Evolutionary conservation across 2,888 invertebrate species (phyloP).

Genomic region (Synanthedon vespiformis): DNA sequence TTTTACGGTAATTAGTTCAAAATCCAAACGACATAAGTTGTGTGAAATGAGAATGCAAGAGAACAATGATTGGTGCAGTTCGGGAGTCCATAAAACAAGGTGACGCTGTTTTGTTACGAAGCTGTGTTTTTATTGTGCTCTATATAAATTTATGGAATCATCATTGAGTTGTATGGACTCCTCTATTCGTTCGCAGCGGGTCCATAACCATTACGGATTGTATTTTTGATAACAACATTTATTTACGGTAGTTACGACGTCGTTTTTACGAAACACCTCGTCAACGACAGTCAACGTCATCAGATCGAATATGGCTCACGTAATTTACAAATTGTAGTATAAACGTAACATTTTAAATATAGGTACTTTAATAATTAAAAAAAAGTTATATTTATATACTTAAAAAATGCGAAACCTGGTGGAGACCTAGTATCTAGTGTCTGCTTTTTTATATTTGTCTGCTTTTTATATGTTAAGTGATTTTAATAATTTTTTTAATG

Average conservation of each 20-base stretch:
- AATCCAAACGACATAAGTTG: slow-evolving; percentile 12
- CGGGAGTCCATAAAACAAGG: slow-evolving; percentile 51
- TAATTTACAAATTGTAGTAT: too few species aligned
- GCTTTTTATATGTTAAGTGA: too few species aligned
- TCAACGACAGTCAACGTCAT: too few species aligned
- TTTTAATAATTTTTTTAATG: too few species aligned
- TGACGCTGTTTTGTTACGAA: slow-evolving; percentile 61
- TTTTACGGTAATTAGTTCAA: slow-evolving; percentile 11
- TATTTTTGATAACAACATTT: slow-evolving; percentile 51
- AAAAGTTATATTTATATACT: too few species aligned
- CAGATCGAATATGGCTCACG: too few species aligned
- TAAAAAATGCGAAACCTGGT: too few species aligned
- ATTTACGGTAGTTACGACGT: slow-evolving; percentile 47
- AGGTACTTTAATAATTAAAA: too few species aligned
- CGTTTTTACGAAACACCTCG: slow-evolving; percentile 11
- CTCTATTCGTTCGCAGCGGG: slow-evolving; percentile 50
- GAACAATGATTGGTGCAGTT: slow-evolving; percentile 41
- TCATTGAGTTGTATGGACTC: slow-evolving; percentile 66
- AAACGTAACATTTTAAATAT: too few species aligned
- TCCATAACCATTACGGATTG: slow-evolving; percentile 63
- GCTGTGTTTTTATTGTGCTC: slow-evolving; percentile 61
- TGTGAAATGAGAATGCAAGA: slow-evolving; percentile 11
- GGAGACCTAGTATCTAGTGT: too few species aligned
- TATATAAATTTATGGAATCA: slow-evolving; percentile 70
- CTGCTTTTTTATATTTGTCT: too few species aligned